Evolutionary conservation across 2,888 invertebrate species (phyloP).

Genomic region (Ferdinandea cuprea): DNA sequence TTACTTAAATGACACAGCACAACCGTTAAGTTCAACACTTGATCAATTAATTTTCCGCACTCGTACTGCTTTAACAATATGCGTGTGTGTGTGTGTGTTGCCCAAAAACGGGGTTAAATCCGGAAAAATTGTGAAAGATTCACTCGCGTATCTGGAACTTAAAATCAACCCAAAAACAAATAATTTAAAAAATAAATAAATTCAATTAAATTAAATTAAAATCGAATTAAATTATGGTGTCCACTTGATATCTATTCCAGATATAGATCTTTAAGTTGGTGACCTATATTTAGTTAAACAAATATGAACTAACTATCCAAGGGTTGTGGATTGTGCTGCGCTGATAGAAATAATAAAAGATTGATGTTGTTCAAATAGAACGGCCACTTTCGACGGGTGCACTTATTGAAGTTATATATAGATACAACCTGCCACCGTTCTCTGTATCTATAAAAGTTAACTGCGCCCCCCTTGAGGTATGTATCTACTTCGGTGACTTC

Average conservation of each 20-base stretch:
- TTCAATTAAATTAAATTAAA: constrained; percentile 50
- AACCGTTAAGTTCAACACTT: constrained; percentile 10
- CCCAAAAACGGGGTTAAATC: constrained; percentile 2
- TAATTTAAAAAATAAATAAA: not conserved
- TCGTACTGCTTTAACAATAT: constrained; percentile 4
- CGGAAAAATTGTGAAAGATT: not conserved
- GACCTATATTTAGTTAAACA: not conserved
- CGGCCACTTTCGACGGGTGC: constrained; percentile 9
- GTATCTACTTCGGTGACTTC: constrained; percentile 51
- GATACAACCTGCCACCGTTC: no score
- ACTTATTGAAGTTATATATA: constrained; percentile 43
- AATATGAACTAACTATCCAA: constrained; percentile 14
- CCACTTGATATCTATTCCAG: constrained; percentile 39
- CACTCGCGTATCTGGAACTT: not conserved
- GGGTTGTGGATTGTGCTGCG: constrained; percentile 19
- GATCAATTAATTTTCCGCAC: constrained; percentile 56
- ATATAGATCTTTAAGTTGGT: constrained; percentile 3
- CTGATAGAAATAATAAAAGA: constrained; percentile 50
- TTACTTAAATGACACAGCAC: constrained; percentile 40
- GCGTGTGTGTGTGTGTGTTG: not conserved
- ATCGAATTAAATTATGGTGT: constrained; percentile 51
- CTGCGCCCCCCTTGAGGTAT: not conserved
- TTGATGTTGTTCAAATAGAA: constrained; percentile 62
- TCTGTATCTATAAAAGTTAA: not conserved
- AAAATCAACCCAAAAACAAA: constrained; percentile 28